These are phyloP conservation scores for Pseudomyrmex flavicornis DNA, from an alignment of 1,140 invertebrate species.

Conservation along the genomic window DNA sequence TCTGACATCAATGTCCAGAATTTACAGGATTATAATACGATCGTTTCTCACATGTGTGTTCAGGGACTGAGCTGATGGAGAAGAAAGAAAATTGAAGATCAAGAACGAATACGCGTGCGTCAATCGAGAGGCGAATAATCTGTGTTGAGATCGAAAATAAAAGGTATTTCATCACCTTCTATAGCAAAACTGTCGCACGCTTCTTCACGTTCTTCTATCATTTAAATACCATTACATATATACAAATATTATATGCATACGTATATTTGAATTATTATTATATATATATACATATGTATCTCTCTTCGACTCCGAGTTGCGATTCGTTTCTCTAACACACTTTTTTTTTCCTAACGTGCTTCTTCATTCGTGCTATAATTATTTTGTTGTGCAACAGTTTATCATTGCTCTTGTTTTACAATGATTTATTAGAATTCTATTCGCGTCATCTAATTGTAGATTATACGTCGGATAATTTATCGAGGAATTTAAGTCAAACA, in stretches of 20 bases:
- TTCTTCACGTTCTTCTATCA: constrained; percentile 78
- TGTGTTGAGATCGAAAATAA: constrained; percentile 78
- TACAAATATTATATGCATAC: constrained; percentile 36
- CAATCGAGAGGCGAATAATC: constrained; percentile 77
- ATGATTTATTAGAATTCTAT: constrained; percentile 3
- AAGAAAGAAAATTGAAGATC: constrained; percentile 42
- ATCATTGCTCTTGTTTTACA: constrained; percentile 15
- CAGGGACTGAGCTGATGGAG: constrained; percentile 77
- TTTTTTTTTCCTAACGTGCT: constrained; percentile 26
- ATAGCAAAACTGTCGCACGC: constrained; percentile 82
- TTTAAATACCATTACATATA: constrained; percentile 66
- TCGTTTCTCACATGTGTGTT: constrained; percentile 24
- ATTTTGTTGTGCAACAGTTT: constrained; percentile 6
- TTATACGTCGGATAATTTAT: constrained; percentile 17
- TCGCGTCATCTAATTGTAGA: constrained; percentile 12
- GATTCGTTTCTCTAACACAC: constrained; percentile 41
- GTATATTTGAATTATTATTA: constrained; percentile 28
- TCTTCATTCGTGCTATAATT: constrained; percentile 24
- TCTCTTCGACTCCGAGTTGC: constrained; percentile 18
- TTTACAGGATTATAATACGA: neutral
- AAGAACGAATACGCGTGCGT: constrained; percentile 68
- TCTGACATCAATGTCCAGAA: too few relatives aligned
- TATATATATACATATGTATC: neutral
- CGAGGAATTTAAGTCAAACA: constrained; percentile 23
- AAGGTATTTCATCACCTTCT: constrained; percentile 84